Evolutionary conservation across 2,888 invertebrate species (phyloP).

Genomic region (Cephus pulcher): DNA sequence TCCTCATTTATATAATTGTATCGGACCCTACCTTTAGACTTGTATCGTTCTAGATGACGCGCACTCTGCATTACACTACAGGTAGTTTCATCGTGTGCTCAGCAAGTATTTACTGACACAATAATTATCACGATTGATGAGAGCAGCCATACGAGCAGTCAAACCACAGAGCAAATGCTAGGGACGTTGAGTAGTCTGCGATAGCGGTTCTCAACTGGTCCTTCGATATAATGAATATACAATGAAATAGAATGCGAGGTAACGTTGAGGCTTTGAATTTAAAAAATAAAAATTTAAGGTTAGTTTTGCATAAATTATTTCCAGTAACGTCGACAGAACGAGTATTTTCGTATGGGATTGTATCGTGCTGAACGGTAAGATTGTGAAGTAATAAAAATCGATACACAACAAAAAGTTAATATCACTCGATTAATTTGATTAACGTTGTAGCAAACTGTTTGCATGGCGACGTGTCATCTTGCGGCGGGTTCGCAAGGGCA

Average conservation of each 20-base stretch:
- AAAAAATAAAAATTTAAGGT: background rate
- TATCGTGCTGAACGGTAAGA: background rate
- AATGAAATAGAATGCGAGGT: background rate
- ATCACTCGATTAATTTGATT: slow-evolving; percentile 16
- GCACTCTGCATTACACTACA: background rate
- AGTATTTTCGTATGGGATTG: background rate
- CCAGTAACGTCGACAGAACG: background rate
- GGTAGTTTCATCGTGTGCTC: background rate
- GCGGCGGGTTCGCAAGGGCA: slow-evolving; percentile 1
- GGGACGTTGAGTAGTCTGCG: slow-evolving; percentile 44
- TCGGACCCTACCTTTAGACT: slow-evolving; percentile 3
- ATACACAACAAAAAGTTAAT: background rate
- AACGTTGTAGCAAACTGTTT: slow-evolving; percentile 18
- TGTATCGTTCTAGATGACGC: background rate
- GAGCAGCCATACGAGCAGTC: slow-evolving; percentile 56
- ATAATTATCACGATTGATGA: slow-evolving; percentile 63
- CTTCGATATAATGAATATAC: background rate
- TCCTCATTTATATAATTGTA: slow-evolving; percentile 23
- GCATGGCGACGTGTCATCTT: slow-evolving; percentile 1
- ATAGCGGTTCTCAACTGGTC: slow-evolving; percentile 4
- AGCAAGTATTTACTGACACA: slow-evolving; percentile 59
- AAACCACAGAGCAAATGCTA: slow-evolving; percentile 60
- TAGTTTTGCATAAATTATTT: background rate
- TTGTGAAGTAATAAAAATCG: background rate
- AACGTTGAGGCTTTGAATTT: background rate